A percentile compares a stretch with the other conserved stretches of the same genome.
These are phyloP conservation scores for Cosmorhoe ocellata DNA, from an alignment of 2,888 invertebrate genomes.

Conservation along the genomic window DNA sequence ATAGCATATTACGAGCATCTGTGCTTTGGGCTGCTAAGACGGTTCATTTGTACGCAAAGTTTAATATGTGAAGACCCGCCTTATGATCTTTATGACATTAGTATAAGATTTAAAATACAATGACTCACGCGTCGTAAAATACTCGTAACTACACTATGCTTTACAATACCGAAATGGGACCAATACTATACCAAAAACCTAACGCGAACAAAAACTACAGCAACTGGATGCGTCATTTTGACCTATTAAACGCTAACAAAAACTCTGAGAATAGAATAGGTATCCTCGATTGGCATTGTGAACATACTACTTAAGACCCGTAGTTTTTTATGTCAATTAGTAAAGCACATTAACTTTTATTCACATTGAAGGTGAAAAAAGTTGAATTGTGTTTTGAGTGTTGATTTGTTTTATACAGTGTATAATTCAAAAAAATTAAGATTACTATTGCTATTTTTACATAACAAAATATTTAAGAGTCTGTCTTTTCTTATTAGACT, in stretches of 20 bases:
- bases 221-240: conserved; percentile 41
- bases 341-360: conserved; percentile 45
- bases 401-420: background rate
- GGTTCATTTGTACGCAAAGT: too few species aligned
- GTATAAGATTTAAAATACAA: too few species aligned
- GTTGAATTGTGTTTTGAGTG: conserved; percentile 25
- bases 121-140: too few species aligned
- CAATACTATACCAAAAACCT: conserved; percentile 17
- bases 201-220: conserved; percentile 29
- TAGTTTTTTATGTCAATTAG: conserved; percentile 51
- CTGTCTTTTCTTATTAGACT: too few species aligned
- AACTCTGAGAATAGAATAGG: conserved; percentile 43
- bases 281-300: conserved; percentile 25
- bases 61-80: too few species aligned
- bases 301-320: conserved; percentile 21
- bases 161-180: conserved; percentile 10
- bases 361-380: conserved; percentile 40
- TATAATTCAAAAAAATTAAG: too few species aligned
- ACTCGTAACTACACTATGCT: too few species aligned
- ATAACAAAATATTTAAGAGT: too few species aligned
- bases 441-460: too few species aligned
- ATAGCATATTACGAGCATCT: too few species aligned
- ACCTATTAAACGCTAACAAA: conserved; percentile 57
- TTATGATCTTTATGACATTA: too few species aligned
- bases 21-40: too few species aligned